phyloP scores from a whole-genome alignment of 2,888 invertebrate genomes.

The Epinotia ramella region DNA sequence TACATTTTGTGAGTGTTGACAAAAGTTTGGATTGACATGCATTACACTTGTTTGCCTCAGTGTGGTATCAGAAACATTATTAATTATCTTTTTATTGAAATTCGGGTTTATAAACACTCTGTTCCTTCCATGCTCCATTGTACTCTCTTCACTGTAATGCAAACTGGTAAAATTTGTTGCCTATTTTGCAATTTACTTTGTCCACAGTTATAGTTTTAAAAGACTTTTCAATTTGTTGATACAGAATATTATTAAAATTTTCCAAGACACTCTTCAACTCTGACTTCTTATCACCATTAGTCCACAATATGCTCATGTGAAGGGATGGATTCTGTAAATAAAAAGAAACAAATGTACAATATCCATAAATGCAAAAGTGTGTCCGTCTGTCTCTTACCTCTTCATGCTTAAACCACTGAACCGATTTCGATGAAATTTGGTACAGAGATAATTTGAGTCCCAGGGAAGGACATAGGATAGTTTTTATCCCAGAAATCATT shows the following conservation, averaged over 20 bases:
- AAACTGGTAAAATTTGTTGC: constrained; percentile 90
- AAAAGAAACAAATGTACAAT: constrained; percentile 44
- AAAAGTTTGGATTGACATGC: constrained; percentile 71
- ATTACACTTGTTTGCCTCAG: constrained; percentile 52
- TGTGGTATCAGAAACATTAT: constrained; percentile 33
- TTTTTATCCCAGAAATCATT: no score
- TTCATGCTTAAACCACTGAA: no score
- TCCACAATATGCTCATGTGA: constrained; percentile 94
- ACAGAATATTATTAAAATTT: constrained; percentile 75
- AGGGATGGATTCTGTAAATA: constrained; percentile 91
- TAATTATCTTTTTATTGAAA: constrained; percentile 61
- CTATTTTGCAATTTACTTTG: constrained; percentile 88
- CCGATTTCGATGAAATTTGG: no score
- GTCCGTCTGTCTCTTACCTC: no score
- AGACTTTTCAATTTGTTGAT: constrained; percentile 64
- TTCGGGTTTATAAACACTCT: constrained; percentile 79
- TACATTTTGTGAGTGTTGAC: constrained; percentile 51
- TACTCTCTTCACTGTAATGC: constrained; percentile 50
- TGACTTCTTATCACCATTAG: constrained; percentile 87
- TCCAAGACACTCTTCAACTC: constrained; percentile 78
- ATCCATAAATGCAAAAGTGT: neutral
- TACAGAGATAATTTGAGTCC: no score
- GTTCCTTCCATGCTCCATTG: constrained; percentile 54
- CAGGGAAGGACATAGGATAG: no score
- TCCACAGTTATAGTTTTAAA: constrained; percentile 81